These are phyloP conservation scores for Pasiphila rectangulata DNA, from an alignment of 2,888 invertebrate genomes.

Conservation along the genomic window DNA sequence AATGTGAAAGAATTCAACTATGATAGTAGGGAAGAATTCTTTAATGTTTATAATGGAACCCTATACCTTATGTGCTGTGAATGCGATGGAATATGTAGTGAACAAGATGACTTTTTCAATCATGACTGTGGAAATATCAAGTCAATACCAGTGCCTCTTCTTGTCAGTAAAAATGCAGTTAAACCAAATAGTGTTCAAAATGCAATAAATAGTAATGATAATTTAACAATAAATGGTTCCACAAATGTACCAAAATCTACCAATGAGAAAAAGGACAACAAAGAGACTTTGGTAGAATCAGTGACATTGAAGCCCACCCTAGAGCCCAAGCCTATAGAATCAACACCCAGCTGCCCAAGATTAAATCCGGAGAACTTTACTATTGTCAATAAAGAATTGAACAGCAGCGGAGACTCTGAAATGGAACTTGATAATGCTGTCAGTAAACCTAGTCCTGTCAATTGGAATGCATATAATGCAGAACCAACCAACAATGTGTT, in stretches of 20 bases:
- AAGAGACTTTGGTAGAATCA: slow-evolving; percentile 51
- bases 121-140: slow-evolving; percentile 84
- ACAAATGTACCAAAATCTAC: slow-evolving; percentile 42
- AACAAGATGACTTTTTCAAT: slow-evolving; percentile 87
- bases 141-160: slow-evolving; percentile 74
- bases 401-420: slow-evolving; percentile 52
- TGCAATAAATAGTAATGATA: slow-evolving; percentile 51
- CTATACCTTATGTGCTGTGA: slow-evolving; percentile 90
- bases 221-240: slow-evolving; percentile 54
- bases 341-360: slow-evolving; percentile 55
- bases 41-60: slow-evolving; percentile 83
- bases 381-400: slow-evolving; percentile 52
- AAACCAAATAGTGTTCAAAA: slow-evolving; percentile 60
- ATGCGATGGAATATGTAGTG: slow-evolving; percentile 89
- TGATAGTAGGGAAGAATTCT: slow-evolving; percentile 84
- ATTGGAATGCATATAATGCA: slow-evolving; percentile 39
- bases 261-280: slow-evolving; percentile 55
- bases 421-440: slow-evolving; percentile 53
- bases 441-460: slow-evolving; percentile 48
- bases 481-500: slow-evolving; percentile 38
- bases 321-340: slow-evolving; percentile 45
- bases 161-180: slow-evolving; percentile 67
- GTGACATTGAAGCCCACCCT: slow-evolving; percentile 43
- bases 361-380: slow-evolving; percentile 50
- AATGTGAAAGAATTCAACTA: slow-evolving; percentile 86